A percentile compares a stretch with the other conserved stretches of the same genome.
phyloP scores from a whole-genome alignment of 2,888 invertebrate genomes.

The Mythimna pallens region DNA sequence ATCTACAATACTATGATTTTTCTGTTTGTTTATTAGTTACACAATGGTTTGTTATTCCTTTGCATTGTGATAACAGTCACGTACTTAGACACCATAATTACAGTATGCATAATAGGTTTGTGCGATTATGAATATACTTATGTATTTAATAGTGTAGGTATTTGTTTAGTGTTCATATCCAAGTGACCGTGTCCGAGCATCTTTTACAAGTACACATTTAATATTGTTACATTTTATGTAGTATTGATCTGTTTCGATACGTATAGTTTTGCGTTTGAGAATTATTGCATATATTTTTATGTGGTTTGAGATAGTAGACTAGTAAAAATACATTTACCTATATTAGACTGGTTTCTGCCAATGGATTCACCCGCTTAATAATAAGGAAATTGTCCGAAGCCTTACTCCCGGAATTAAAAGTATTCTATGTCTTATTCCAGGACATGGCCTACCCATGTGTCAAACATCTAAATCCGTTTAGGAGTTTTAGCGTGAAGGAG shows the following conservation, averaged over 20 bases:
- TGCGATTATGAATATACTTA: no score
- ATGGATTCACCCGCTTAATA: no score
- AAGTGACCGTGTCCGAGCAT: constrained; percentile 5
- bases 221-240: neutral
- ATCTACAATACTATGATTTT: neutral
- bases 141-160: no score
- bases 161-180: constrained; percentile 14
- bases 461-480: no score
- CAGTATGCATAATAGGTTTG: neutral
- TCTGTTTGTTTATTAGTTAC: constrained; percentile 34
- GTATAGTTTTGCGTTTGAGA: neutral
- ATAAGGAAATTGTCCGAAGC: no score
- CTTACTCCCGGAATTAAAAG: no score
- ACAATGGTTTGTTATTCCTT: constrained; percentile 4
- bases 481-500: no score
- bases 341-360: no score
- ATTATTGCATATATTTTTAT: no score
- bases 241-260: neutral
- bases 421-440: no score
- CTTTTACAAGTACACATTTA: neutral
- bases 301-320: neutral
- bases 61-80: constrained; percentile 32
- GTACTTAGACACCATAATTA: constrained; percentile 7
- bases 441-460: no score
- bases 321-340: neutral